Evolutionary conservation across 2,113 vertebrate species (phyloP).

Genomic region (Cercopithecus mona): DNA sequence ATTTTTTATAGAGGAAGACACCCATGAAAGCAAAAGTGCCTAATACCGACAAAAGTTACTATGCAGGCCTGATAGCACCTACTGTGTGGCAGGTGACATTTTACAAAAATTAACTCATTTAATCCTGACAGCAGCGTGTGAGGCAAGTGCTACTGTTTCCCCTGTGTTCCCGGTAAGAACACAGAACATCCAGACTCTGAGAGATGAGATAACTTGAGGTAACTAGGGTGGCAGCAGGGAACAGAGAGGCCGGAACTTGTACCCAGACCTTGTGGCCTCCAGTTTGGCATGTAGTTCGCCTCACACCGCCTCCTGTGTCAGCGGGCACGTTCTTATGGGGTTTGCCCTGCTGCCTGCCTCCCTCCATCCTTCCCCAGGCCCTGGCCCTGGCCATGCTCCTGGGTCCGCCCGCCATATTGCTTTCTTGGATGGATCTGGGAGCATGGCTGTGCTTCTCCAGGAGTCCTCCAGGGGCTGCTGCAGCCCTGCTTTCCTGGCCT

Average conservation of each 20-base stretch:
- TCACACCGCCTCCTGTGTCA: rapidly evolving
- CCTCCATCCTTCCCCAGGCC: neutral
- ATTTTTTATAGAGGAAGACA: neutral
- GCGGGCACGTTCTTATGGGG: neutral
- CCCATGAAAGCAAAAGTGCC: neutral
- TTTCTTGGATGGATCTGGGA: no score
- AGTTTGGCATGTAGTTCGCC: neutral
- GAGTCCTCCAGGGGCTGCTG: neutral
- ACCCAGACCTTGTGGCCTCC: neutral
- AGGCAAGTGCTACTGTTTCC: neutral
- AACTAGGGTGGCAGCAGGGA: neutral
- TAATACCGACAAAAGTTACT: neutral
- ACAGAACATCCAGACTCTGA: neutral
- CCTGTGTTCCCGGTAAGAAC: neutral
- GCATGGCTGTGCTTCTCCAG: neutral
- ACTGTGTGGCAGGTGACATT: neutral
- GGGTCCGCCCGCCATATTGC: neutral
- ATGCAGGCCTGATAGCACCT: neutral
- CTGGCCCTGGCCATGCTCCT: neutral
- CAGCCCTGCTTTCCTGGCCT: neutral
- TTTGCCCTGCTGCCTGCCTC: neutral
- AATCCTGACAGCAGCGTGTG: neutral
- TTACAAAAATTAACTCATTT: neutral
- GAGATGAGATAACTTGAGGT: neutral
- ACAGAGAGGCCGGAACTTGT: neutral